Evolutionary conservation across 2,113 vertebrate genomes (phyloP), one percentile per base, ranked within the genome.

Genomic region (Chloroceryle aenea): DNA sequence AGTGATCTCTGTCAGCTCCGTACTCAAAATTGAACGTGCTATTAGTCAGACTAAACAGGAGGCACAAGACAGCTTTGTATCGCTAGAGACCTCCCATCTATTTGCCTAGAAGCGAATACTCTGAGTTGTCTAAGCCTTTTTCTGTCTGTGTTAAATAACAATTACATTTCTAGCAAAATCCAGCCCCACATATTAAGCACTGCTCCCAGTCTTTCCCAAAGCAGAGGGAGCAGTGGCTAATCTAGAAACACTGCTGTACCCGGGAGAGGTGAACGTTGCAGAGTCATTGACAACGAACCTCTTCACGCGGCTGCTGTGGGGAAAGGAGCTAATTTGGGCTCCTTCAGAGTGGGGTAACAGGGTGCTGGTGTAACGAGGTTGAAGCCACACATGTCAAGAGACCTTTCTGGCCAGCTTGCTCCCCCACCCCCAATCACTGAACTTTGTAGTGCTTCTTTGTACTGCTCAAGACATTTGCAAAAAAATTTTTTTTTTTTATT

Each of bases 401-500:
- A 87, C 16, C 55, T 82, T 92, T 82, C 55, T 34, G 80, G 79
- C 63, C 69, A 71, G 26, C 42, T 87, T 59, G 55, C 43, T 67
- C 22, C 15, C 27, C 3, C 5, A 18, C 12, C n/a, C 38, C 23
- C 34, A 53, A 78, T 66, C 89, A 68, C 48, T 96, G 88, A 97
- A 91, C 90, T 93, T 95, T 93, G 80, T 93, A 48, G 93, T 89
- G 66, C 81, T 94, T 97, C 81, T 94, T 96, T 93, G 85, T 74
- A 72, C 89, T 62, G 76, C 82, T 96, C 79, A 64, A 89, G 91
- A 82, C 43, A 11, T 87, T 59, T 80, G 85, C 88, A 96, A 97
- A 95, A 96, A 85, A 85, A 8, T 15, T 10, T 22, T 22, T 45
- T 38, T 52, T 93, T 89, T 93, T 93, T 63, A 89, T 38, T 87